These are phyloP conservation scores for Myanophis thanlyinensis DNA, from an alignment of 2,113 vertebrate species.

Conservation along the genomic window DNA sequence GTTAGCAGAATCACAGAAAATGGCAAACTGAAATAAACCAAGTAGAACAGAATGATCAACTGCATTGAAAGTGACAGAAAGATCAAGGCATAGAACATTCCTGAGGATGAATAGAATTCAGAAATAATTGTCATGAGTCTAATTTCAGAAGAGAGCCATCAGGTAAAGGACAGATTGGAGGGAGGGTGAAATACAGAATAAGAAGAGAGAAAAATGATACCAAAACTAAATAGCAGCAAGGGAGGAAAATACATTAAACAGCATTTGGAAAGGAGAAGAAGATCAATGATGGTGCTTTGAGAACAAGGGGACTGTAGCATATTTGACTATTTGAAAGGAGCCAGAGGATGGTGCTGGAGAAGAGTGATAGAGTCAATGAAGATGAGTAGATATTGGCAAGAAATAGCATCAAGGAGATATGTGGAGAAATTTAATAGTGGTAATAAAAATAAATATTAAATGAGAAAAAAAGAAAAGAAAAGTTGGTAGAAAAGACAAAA, in stretches of 20 bases:
- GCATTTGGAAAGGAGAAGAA: background rate
- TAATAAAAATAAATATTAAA: background rate
- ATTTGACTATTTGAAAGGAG: background rate
- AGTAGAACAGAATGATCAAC: background rate
- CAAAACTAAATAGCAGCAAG: background rate
- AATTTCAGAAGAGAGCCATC: background rate
- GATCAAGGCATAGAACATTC: background rate
- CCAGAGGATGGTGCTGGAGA: background rate
- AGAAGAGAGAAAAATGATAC: background rate
- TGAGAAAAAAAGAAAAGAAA: background rate
- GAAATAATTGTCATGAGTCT: background rate
- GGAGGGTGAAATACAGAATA: background rate
- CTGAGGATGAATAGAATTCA: background rate
- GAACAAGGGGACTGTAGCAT: background rate
- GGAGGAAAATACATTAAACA: background rate
- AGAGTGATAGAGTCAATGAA: background rate
- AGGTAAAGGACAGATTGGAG: background rate
- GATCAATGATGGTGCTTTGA: background rate
- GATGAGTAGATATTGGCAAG: background rate
- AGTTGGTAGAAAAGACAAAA: too few relatives aligned
- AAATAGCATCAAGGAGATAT: background rate
- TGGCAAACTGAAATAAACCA: background rate
- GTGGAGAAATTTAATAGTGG: background rate
- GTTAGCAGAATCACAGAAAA: background rate
- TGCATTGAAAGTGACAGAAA: background rate